A percentile compares a stretch with the other conserved stretches of the same genome.
Conservation (phyloP, 2,797 vertebrate genomes). For the Arrhamphus sclerolepis region DNA sequence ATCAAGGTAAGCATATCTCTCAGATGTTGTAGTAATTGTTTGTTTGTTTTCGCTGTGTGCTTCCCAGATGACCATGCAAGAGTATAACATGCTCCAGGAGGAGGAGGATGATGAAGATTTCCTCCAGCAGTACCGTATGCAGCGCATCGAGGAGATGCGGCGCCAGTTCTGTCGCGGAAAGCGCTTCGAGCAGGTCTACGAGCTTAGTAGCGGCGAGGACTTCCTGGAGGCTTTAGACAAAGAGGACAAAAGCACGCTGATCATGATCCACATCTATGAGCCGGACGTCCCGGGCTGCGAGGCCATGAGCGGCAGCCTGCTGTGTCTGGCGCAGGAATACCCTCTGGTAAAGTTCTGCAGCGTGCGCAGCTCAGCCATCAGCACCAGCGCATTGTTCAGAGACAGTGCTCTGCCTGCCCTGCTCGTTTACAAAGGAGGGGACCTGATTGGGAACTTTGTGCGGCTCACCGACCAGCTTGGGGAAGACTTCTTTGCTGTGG, state of each 20-base stretch:
- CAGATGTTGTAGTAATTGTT: not conserved
- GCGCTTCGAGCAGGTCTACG: constrained; percentile 89
- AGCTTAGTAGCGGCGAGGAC: constrained; percentile 89
- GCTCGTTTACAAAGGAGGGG: constrained; percentile 93
- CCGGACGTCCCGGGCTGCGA: constrained; percentile 88
- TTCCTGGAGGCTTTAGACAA: constrained; percentile 93
- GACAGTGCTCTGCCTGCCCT: constrained; percentile 92
- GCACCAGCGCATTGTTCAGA: constrained; percentile 91
- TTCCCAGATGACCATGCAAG: constrained; percentile 89
- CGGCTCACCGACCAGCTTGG: constrained; percentile 97
- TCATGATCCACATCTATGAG: constrained; percentile 97
- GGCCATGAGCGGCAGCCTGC: constrained; percentile 91
- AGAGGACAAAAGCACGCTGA: constrained; percentile 89
- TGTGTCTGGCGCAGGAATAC: constrained; percentile 94
- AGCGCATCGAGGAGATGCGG: constrained; percentile 96
- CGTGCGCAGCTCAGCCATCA: constrained; percentile 91
- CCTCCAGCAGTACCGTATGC: constrained; percentile 92
- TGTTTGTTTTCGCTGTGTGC: not conserved
- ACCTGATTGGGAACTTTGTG: constrained; percentile 97
- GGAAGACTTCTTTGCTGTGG: constrained; percentile 96
- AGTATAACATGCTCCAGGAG: constrained; percentile 86
- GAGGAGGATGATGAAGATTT: constrained; percentile 92
- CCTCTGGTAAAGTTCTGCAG: constrained; percentile 94
- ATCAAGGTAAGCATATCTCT: not conserved
- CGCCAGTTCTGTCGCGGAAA: constrained; percentile 88